These are phyloP conservation scores for Heterocephalus glaber DNA, from an alignment of 2,113 vertebrate species.

Conservation along the genomic window DNA sequence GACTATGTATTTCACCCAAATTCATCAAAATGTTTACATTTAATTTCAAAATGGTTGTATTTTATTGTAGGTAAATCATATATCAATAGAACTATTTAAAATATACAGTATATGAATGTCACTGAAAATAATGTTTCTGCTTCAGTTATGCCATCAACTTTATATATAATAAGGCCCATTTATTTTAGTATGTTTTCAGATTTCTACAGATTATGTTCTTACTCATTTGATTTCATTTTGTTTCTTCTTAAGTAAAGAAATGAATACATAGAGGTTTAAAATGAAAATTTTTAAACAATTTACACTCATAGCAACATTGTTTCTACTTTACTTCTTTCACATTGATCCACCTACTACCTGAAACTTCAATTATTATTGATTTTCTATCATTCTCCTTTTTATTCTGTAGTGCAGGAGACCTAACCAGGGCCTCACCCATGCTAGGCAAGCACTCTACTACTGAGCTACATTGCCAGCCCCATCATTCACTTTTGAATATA, in stretches of 20 bases:
- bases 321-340: too few relatives aligned
- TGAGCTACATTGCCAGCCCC: too few relatives aligned
- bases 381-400: too few relatives aligned
- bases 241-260: neutral
- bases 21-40: neutral
- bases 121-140: neutral
- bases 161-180: neutral
- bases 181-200: neutral
- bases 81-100: neutral
- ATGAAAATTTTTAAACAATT: neutral
- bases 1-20: neutral
- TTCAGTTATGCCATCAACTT: neutral
- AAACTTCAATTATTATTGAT: too few relatives aligned
- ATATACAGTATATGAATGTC: neutral
- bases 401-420: too few relatives aligned
- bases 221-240: neutral
- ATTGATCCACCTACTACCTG: too few relatives aligned
- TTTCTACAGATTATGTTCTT: neutral
- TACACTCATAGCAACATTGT: too few relatives aligned
- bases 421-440: too few relatives aligned
- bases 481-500: too few relatives aligned
- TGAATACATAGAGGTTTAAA: neutral
- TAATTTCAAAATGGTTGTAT: neutral
- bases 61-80: neutral
- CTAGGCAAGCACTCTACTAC: too few relatives aligned